Conservation (phyloP, 2,113 vertebrate genomes). For the Xiphorhynchus elegans region DNA sequence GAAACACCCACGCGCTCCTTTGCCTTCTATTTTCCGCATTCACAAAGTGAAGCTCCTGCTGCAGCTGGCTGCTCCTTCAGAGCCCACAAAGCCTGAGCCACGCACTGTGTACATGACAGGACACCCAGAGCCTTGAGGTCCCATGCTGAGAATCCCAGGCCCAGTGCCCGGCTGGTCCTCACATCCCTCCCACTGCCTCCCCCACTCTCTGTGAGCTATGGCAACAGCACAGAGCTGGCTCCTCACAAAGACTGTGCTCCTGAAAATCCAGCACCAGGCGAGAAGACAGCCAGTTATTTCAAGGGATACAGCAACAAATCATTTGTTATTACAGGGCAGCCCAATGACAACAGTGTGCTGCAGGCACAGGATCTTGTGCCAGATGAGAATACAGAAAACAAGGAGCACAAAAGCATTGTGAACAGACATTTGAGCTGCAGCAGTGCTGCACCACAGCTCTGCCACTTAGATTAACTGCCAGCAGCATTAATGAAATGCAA, state of each 20-base stretch:
- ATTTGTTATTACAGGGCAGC: neutral
- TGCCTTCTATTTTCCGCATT: neutral
- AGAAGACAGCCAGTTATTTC: neutral
- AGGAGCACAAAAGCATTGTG: neutral
- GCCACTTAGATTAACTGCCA: neutral
- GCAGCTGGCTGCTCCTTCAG: neutral
- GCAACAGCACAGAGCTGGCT: neutral
- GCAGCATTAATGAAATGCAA: slow-evolving; percentile 1
- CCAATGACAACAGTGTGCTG: neutral
- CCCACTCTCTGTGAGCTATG: rapidly evolving
- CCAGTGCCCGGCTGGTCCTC: neutral
- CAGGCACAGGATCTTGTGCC: neutral
- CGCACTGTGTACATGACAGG: rapidly evolving
- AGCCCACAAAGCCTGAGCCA: neutral
- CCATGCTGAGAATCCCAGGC: rapidly evolving
- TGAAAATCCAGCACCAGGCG: rapidly evolving
- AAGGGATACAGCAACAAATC: neutral
- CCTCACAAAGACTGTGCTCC: rapidly evolving
- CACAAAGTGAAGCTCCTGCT: neutral
- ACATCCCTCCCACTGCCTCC: neutral
- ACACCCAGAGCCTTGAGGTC: neutral
- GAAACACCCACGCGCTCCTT: neutral
- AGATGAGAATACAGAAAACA: neutral
- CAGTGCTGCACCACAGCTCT: neutral
- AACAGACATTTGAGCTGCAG: neutral